A percentile compares a stretch with the other conserved stretches of the same genome.
phyloP scores from a whole-genome alignment of 2,113 vertebrate genomes.

The Rhinoderma darwinii region DNA sequence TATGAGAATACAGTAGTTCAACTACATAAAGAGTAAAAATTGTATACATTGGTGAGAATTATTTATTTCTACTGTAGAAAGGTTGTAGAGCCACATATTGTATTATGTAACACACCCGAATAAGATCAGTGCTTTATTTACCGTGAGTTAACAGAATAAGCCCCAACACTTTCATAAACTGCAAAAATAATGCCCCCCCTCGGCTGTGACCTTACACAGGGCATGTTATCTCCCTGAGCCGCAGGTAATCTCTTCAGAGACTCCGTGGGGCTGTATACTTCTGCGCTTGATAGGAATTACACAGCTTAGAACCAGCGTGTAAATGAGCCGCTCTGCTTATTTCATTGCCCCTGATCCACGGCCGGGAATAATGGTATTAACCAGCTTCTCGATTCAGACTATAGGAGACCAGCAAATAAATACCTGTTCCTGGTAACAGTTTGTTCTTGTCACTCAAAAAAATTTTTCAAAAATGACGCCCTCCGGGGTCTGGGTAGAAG shows the following conservation, averaged over 20 bases:
- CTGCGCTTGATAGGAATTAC: conserved; percentile 33
- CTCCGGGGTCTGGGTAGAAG: background rate
- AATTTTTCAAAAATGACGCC: background rate
- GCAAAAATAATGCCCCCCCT: background rate
- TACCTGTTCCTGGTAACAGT: background rate
- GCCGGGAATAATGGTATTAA: conserved; percentile 4
- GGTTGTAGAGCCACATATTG: no score
- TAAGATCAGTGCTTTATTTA: background rate
- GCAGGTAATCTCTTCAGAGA: conserved; percentile 45
- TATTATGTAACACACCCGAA: no score
- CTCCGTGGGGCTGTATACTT: background rate
- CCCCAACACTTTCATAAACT: background rate
- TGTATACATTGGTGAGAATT: no score
- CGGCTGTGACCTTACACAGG: conserved; percentile 19
- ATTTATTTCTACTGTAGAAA: no score
- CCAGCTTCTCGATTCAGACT: background rate
- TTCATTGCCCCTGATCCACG: conserved; percentile 2
- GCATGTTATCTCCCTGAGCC: conserved; percentile 30
- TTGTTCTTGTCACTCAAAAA: background rate
- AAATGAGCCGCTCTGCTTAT: conserved; percentile 29
- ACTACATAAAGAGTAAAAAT: no score
- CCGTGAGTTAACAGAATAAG: background rate
- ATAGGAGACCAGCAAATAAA: background rate
- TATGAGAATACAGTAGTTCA: no score
- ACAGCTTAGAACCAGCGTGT: conserved; percentile 23